These are phyloP conservation scores for Tricholauxania praeusta DNA, from an alignment of 2,888 invertebrate species.

Conservation along the genomic window DNA sequence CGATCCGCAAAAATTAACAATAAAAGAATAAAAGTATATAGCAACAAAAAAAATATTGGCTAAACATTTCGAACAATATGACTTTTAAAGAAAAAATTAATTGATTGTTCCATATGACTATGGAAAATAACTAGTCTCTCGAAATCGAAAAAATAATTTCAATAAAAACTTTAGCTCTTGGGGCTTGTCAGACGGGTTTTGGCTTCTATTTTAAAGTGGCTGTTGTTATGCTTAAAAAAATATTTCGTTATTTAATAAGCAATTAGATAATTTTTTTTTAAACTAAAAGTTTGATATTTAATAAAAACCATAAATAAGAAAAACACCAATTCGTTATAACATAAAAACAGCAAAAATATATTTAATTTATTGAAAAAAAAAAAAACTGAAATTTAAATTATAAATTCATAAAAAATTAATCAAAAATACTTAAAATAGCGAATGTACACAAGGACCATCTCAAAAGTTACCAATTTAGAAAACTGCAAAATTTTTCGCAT, in stretches of 20 bases:
- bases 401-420: constrained; percentile 37
- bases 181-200: constrained; percentile 3
- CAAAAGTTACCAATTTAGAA: constrained; percentile 85
- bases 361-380: constrained; percentile 35
- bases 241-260: too few species aligned
- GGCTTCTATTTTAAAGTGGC: neutral
- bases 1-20: constrained; percentile 65
- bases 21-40: constrained; percentile 58
- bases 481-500: constrained; percentile 32
- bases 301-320: constrained; percentile 15
- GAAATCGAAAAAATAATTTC: constrained; percentile 13
- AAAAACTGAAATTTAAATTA: neutral
- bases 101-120: constrained; percentile 37
- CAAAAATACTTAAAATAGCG: constrained; percentile 52
- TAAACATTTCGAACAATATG: constrained; percentile 9
- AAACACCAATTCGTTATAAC: constrained; percentile 32
- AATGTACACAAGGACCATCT: constrained; percentile 85
- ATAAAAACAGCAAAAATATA: constrained; percentile 37
- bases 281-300: neutral
- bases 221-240: constrained; percentile 1
- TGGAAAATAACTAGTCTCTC: constrained; percentile 7
- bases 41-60: constrained; percentile 51
- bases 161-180: neutral
- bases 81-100: constrained; percentile 40
- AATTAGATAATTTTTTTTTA: too few species aligned